phyloP scores from a whole-genome alignment of 1,140 invertebrate genomes.

The Bombus turneri region DNA sequence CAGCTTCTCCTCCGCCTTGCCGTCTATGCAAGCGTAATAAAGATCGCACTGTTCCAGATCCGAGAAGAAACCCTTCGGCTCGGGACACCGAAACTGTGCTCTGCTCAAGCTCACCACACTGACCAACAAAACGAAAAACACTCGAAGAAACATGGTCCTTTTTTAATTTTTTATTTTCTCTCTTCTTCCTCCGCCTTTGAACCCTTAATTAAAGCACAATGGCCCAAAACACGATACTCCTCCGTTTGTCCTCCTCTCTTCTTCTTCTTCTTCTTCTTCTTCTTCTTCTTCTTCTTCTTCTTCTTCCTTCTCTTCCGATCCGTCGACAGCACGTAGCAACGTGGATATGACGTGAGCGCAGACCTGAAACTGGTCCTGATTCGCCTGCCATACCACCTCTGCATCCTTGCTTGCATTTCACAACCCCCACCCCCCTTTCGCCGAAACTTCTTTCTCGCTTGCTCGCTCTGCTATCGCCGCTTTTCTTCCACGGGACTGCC shows the following conservation, averaged over 20 bases:
- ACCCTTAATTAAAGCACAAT: neutral
- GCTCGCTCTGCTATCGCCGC: conserved; percentile 59
- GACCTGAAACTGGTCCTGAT: conserved; percentile 75
- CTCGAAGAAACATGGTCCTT: conserved; percentile 24
- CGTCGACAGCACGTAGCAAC: conserved; percentile 45
- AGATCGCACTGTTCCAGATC: conserved; percentile 91
- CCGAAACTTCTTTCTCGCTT: conserved; percentile 76
- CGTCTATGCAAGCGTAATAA: conserved; percentile 89
- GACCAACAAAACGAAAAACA: conserved; percentile 12
- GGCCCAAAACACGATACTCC: neutral
- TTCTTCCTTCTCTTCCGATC: conserved; percentile 26
- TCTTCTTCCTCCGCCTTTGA: neutral
- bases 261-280: neutral
- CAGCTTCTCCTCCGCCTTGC: conserved; percentile 86
- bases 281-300: neutral
- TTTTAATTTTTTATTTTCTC: neutral
- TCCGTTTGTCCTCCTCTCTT: neutral
- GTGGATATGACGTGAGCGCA: conserved; percentile 68
- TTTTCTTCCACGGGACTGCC: conserved; percentile 20
- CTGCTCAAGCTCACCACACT: conserved; percentile 36
- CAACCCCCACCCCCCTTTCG: conserved; percentile 73
- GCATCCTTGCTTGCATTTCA: conserved; percentile 74
- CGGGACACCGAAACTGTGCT: conserved; percentile 87
- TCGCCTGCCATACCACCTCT: conserved; percentile 73
- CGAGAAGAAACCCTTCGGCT: conserved; percentile 89